Base-by-base conservation (phyloP, 2,888 invertebrate species). In the Cephalotes varians region DNA sequence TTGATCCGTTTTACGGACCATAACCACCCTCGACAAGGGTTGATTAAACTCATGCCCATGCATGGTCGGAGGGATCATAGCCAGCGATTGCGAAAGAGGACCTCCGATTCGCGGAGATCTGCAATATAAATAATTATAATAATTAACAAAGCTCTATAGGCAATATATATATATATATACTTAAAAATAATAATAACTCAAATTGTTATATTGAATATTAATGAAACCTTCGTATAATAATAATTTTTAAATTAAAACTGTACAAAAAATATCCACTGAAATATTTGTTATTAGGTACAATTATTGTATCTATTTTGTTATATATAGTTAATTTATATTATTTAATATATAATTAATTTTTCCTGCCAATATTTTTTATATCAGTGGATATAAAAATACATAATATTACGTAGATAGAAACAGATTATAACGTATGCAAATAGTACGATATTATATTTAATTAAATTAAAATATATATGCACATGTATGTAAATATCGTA, bases 1-100 rank as follows among this genome's bases (percentile, higher is more conserved):
- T 93, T 96, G 96, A 92, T 96, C 96, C 87, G 96, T 96, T 95
- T 96, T 96, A 88, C 96, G 95, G 73, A 96, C 96, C 96, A 96
- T 96, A 87, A 96, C 96, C 90, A 96, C 96, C 93, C 96, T 94
- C 90, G 96, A 96, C 88, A 96, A 94, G 47, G 94, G 94, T 83
- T 94, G 94, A 90, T 94, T 94, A 86, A 94, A 94, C 82, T 94
- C 94, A 88, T 94, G 94, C 28, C 94, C 94, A 88, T 94, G 94
- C 94, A 94, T 94, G 85, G 94, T 94, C 34, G 94, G 94, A 79
- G 94, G 94, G 77, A 94, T 94, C 94, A 94, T 94, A 71, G 94
- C 93, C 88, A 94, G 86, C 64, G 94, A 94, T 86, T 94, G 94
- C 49, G 94, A 94, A 44, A 94, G 90, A 81, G 94, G 94, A 54